Percentiles rank a stretch among this genome's conserved stretches.
phyloP scores from a whole-genome alignment of 1,140 invertebrate species.

The Copidosoma floridanum region DNA sequence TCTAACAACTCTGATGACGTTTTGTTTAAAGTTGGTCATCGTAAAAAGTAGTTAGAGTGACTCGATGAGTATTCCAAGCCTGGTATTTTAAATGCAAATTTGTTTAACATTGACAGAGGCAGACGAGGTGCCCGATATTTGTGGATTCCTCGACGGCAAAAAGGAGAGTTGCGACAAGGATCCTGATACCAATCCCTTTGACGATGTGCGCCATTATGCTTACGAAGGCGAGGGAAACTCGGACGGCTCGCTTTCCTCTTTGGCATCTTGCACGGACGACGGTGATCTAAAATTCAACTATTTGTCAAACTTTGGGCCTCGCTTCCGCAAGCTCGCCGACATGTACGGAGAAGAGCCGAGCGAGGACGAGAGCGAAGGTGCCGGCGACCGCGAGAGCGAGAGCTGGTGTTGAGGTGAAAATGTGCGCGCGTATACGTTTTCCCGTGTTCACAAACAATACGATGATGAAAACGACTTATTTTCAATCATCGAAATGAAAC shows the following conservation, averaged over 20 bases:
- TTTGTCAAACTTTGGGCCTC: conserved; percentile 91
- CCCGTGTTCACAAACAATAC: no score
- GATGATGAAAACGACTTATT: no score
- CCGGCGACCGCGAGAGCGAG: conserved; percentile 65
- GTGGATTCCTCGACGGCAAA: conserved; percentile 86
- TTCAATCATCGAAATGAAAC: not conserved
- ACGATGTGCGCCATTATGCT: conserved; percentile 93
- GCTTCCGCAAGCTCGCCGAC: conserved; percentile 94
- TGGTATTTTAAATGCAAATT: no score
- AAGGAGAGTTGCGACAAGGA: conserved; percentile 88
- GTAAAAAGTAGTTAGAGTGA: no score
- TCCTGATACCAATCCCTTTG: conserved; percentile 84
- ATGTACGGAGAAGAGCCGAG: conserved; percentile 94
- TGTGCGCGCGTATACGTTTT: no score
- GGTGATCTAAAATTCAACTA: conserved; percentile 96
- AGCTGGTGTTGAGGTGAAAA: conserved; percentile 78
- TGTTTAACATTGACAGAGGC: conserved; percentile 39
- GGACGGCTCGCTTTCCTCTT: conserved; percentile 85
- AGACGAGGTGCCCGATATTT: conserved; percentile 78
- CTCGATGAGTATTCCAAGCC: no score
- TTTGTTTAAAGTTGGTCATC: no score
- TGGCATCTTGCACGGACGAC: conserved; percentile 90
- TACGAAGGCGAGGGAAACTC: conserved; percentile 95
- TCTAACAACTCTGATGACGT: no score
- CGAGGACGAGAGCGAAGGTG: conserved; percentile 72